Evolutionary conservation across 2,797 vertebrate species (phyloP), one percentile per base, ranked within the genome.

Genomic region (Cyclura pinguis): DNA sequence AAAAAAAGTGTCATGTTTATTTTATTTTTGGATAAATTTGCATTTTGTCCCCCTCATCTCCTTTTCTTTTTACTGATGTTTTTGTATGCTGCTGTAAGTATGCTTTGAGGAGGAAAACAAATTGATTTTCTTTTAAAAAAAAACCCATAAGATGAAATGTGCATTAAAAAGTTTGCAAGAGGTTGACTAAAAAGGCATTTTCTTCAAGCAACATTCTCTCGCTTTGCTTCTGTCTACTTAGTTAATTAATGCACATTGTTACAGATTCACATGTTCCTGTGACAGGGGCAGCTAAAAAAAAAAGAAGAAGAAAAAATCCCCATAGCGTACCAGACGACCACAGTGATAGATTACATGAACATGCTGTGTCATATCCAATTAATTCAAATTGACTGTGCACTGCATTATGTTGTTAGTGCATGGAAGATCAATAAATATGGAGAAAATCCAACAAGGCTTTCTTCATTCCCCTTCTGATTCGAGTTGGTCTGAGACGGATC

Each of bases 281-380:
- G 97, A 87, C 9, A 16, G 14, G 1, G 59, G 9, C 69, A 32
- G n/a, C 22, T n/a, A 59, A 24, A 24, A 10, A n/a, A 10, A 3
- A 32, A 24, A 18, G 12, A 20, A 16, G 14, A 74, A 24, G 13
- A 24, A 98, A 97, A 97, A 98, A 97, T 96, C 97, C 97, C 97
- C 98, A 98, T 97, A 97, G 97, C 96, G 97, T 97, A 98, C 97
- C 97, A 96, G 97, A 98, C 98, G 97, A 98, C 97, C 94, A 87
- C 90, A 94, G 97, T 98, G 98, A 99, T 98, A 98, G 98, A 98
- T 98, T 98, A 98, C 98, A 98, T 94, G 97, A 98, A 98, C 98
- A 98, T 97, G 97, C 98, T 97, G 97, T 98, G 98, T 99, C 99
- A 98, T 98, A 98, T 98, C 98, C 98, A 99, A 99, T 99, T 98